Conservation (phyloP, 1,140 invertebrate genomes). For the Ooceraea biroi region DNA sequence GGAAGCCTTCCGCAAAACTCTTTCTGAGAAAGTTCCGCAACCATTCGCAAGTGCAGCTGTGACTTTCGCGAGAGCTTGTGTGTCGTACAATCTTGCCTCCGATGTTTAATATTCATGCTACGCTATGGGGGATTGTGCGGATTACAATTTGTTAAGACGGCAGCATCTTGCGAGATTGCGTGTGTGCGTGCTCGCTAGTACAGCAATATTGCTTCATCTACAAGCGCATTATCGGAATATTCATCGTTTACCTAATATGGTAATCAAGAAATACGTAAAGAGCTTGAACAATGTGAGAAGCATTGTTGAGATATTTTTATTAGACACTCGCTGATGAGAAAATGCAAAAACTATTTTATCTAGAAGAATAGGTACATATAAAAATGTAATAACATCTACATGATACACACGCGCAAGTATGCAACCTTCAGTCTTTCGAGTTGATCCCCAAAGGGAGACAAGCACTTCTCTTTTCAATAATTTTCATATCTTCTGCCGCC, state of each 20-base stretch:
- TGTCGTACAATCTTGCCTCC: slow-evolving; percentile 1
- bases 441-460: background rate
- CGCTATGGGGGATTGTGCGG: background rate
- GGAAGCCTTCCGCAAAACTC: slow-evolving; percentile 31
- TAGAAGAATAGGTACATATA: too few relatives aligned
- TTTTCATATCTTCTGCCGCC: background rate
- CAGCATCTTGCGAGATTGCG: background rate
- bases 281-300: too few relatives aligned
- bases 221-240: too few relatives aligned
- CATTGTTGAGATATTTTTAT: too few relatives aligned
- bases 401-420: too few relatives aligned
- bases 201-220: too few relatives aligned
- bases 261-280: too few relatives aligned
- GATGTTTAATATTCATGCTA: slow-evolving; percentile 41
- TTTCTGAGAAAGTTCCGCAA: background rate
- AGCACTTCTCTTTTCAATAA: background rate
- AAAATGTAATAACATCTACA: too few relatives aligned
- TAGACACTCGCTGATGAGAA: too few relatives aligned
- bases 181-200: too few relatives aligned
- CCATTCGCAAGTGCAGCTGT: slow-evolving; percentile 20
- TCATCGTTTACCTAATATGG: too few relatives aligned
- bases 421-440: background rate
- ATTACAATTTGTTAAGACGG: slow-evolving; percentile 43
- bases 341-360: too few relatives aligned
- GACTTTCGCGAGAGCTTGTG: slow-evolving; percentile 10